Evolutionary conservation across 1,140 invertebrate genomes (phyloP), one percentile per base, ranked within the genome.

Genomic region (Linepithema humile): DNA sequence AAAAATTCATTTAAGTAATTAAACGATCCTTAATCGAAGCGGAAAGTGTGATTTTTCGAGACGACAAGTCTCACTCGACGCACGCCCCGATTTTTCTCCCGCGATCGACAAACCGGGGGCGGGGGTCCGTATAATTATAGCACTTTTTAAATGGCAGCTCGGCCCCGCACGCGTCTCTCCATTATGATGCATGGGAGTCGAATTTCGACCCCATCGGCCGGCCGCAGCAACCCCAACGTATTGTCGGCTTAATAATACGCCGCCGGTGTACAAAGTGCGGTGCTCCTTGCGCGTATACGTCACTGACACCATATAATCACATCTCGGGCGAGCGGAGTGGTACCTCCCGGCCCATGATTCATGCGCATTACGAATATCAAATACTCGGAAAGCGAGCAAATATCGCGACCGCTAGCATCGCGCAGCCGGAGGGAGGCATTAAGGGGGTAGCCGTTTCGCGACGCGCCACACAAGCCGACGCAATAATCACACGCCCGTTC

Each of bases 241-340:
- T 92, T 91, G 91, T 91, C 88, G 57, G 87, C 87, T 92, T 93
- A 93, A 93, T 93, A 90, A 93, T 91, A 92, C 84, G 35, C 62
- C 83, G 53, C 38, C 53, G 10, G 86, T 48, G 86, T 80, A 70
- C 86, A 90, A 91, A 91, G 89, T 91, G 86, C 87, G 83, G 88
- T 83, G 55, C 86, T 83, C 77, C 89, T 83, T 77, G 84, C 70
- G 45, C 85, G 83, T 85, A 85, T 87, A 86, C 88, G 90, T 74
- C 88, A 88, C 88, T 90, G 90, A 92, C 92, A 93, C 92, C 91
- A 73, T 93, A 90, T 93, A 93, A 93, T 93, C 91, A 93, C 91
- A 90, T 89, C 90, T 85, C 87, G 73, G 38, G 67, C 82, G 64
- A 70, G 75, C 75, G 64, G 64, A 69, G 75, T 40, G 64, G 29